Conservation (phyloP, 2,888 invertebrate species). For the Pollenia griseotomentosa region DNA sequence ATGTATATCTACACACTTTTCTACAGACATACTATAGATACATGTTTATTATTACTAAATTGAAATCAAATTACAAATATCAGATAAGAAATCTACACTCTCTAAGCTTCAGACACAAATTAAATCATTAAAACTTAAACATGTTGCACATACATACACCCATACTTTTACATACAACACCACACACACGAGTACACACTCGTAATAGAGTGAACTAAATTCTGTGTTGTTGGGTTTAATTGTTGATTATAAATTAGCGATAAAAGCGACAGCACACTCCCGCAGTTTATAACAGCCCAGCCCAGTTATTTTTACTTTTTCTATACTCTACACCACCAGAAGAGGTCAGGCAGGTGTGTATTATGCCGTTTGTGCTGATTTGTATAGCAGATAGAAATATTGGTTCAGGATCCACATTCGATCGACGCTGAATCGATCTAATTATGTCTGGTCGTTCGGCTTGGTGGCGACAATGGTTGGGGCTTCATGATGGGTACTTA, state of each 20-base stretch:
- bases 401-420: too few species aligned
- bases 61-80: conserved; percentile 73
- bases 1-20: background rate
- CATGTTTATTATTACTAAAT: conserved; percentile 66
- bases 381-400: too few species aligned
- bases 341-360: too few species aligned
- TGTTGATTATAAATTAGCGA: conserved; percentile 82
- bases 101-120: conserved; percentile 63
- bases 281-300: conserved; percentile 71
- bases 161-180: background rate
- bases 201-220: conserved; percentile 48
- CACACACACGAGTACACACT: background rate
- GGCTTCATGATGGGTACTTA: too few species aligned
- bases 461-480: too few species aligned
- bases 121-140: conserved; percentile 66
- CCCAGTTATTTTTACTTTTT: conserved; percentile 53
- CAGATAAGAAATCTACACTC: conserved; percentile 72
- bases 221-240: conserved; percentile 77
- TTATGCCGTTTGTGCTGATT: too few species aligned
- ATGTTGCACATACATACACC: conserved; percentile 18
- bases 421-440: too few species aligned
- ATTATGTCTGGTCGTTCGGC: too few species aligned
- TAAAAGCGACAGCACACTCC: conserved; percentile 76
- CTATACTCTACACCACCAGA: too few species aligned
- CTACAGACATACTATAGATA: conserved; percentile 1